These are phyloP conservation scores for Reticulitermes speratus DNA, from an alignment of 1,140 invertebrate genomes.

Conservation along the genomic window DNA sequence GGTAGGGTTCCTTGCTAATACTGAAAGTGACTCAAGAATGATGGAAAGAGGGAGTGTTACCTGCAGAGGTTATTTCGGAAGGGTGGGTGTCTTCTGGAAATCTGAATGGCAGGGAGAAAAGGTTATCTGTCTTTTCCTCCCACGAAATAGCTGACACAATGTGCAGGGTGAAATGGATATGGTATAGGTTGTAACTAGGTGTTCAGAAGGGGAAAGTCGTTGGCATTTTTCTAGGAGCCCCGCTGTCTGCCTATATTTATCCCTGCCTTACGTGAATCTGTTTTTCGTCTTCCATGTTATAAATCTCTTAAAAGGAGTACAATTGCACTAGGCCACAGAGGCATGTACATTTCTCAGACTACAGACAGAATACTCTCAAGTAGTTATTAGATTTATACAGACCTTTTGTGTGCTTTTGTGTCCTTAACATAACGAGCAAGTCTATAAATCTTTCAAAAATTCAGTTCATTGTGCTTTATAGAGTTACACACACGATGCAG, in stretches of 20 bases:
- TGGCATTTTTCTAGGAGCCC: not conserved
- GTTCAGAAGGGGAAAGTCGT: no score
- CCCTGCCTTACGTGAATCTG: not conserved
- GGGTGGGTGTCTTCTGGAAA: not conserved
- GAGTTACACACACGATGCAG: no score
- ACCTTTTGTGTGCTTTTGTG: not conserved
- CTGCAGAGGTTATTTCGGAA: constrained; percentile 1
- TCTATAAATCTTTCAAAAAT: not conserved
- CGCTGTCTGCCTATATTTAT: constrained; percentile 20
- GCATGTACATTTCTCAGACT: not conserved
- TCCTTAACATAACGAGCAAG: not conserved
- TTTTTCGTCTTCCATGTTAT: not conserved
- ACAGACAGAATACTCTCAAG: no score
- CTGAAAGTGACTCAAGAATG: not conserved
- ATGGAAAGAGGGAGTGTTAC: constrained; percentile 8
- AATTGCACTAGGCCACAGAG: not conserved
- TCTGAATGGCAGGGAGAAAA: not conserved
- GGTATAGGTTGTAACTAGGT: not conserved
- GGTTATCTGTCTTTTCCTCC: constrained; percentile 16
- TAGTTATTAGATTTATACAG: not conserved
- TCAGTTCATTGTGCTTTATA: not conserved
- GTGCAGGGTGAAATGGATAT: constrained; percentile 24
- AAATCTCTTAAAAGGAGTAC: not conserved
- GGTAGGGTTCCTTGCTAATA: constrained; percentile 8
- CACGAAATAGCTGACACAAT: constrained; percentile 23